Base-by-base conservation (phyloP, 2,888 invertebrate species). In the Agrochola lychnidis region DNA sequence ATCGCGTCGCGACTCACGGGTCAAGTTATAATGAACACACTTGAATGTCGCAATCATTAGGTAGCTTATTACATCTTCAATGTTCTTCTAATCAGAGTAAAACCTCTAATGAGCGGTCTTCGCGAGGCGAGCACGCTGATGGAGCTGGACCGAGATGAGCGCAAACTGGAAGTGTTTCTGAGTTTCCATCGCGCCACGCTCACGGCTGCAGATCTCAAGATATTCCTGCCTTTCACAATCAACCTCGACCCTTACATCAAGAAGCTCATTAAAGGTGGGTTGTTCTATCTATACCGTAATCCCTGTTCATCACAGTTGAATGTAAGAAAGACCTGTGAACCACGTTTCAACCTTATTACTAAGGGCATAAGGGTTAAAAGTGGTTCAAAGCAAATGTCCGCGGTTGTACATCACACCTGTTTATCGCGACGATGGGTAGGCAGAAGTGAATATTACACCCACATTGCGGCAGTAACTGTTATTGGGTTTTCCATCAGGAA, bases 231-330 rank as follows among this genome's bases (percentile, higher is more conserved):
- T 0, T 99, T 99, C 94, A 99, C 99, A 25, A 99, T 99, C 90
- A 99, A 99, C 94, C 97, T 99, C 74, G 99, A 99, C 97, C 99
- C 99, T 0, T 99, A 99, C 93, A 98, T 99, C 80, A 98, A 99
- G 92, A 99, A 99, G 96, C 98, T 99, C 75, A 99, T 99, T 78
- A 99, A 99, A 97, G 99, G 99, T 98, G 87, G 75, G 45, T 10
- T 3, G 36, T 16, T 48, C 7, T 42, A 3, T n/a, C 4, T 10
- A 53, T 53, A 9, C 1, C n/a, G 1, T n/a, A n/a, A 56, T 56
- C 56, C 56, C 56, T 4, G n/a, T 56, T 9, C n/a, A 56, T 25
- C n/a, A 57, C 57, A n/a, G 57, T 14, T 57, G 5, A n/a, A 57
- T 57, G 12, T 57, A 25, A 12, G 14, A 57, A 25, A 14, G 25